Evolutionary conservation across 2,888 invertebrate genomes (phyloP).

Genomic region (Andrena dorsata): DNA sequence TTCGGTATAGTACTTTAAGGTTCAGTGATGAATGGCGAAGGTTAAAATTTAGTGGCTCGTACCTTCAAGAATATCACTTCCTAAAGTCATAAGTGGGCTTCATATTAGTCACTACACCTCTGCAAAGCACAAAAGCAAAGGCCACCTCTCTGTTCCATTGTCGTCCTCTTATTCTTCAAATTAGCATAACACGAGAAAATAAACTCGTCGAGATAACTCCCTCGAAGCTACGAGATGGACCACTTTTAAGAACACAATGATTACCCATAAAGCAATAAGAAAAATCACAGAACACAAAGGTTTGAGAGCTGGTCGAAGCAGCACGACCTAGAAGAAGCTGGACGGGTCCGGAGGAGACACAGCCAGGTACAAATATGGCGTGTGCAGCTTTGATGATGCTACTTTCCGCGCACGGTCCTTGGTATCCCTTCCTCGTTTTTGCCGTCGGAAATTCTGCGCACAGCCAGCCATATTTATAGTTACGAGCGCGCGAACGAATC

Average conservation of each 20-base stretch:
- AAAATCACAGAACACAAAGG: constrained; percentile 28
- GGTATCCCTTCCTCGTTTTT: constrained; percentile 44
- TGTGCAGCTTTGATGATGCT: constrained; percentile 42
- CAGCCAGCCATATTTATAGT: constrained; percentile 47
- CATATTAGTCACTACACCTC: background rate
- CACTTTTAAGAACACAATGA: constrained; percentile 17
- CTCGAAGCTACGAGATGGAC: background rate
- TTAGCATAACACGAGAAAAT: background rate
- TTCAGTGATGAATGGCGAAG: too few relatives aligned
- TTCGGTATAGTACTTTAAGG: too few relatives aligned
- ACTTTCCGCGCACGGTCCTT: constrained; percentile 45
- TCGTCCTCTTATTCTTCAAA: background rate
- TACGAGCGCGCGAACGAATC: constrained; percentile 55
- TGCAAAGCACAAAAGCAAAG: background rate
- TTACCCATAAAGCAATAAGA: constrained; percentile 24
- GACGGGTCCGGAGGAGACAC: constrained; percentile 20
- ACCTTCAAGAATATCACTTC: too few relatives aligned
- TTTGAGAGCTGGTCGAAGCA: background rate
- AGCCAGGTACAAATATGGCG: constrained; percentile 55
- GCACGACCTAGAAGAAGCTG: constrained; percentile 20
- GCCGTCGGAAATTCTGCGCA: constrained; percentile 14
- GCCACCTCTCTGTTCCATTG: background rate
- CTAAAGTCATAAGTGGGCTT: too few relatives aligned
- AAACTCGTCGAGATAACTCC: background rate
- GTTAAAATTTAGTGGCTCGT: too few relatives aligned